These are phyloP conservation scores for Campopleginae sp. DNA, from an alignment of 2,888 invertebrate species.

Conservation along the genomic window DNA sequence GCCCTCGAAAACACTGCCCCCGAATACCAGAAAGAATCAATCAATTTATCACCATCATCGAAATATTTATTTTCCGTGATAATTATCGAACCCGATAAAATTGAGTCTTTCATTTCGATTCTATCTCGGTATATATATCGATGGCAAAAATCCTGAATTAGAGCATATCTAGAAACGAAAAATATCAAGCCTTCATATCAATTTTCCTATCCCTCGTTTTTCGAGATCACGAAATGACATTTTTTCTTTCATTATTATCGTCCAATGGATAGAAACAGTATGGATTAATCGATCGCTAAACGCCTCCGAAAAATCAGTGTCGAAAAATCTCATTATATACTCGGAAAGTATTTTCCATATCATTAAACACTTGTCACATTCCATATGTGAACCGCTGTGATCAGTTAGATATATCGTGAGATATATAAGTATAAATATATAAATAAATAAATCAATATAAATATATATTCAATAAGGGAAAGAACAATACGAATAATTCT, in stretches of 20 bases:
- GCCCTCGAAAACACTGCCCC: slow-evolving; percentile 22
- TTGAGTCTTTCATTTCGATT: not conserved
- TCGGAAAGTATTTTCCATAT: slow-evolving; percentile 65
- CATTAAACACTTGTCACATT: slow-evolving; percentile 68
- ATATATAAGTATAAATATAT: slow-evolving; percentile 33
- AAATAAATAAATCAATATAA: slow-evolving; percentile 22
- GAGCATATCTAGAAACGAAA: slow-evolving; percentile 47
- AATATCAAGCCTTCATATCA: slow-evolving; percentile 58
- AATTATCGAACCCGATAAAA: slow-evolving; percentile 8
- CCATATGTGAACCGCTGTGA: slow-evolving; percentile 73
- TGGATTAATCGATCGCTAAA: not conserved
- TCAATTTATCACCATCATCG: slow-evolving; percentile 9
- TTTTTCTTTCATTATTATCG: not conserved
- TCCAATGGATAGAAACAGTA: slow-evolving; percentile 2
- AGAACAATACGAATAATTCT: slow-evolving; percentile 49
- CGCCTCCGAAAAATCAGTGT: not conserved
- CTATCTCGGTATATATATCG: not conserved
- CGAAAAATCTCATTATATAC: slow-evolving; percentile 19
- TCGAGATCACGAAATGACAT: not conserved
- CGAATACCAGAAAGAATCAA: not conserved
- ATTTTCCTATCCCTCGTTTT: slow-evolving; percentile 14
- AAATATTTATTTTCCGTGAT: slow-evolving; percentile 43
- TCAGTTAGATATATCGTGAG: slow-evolving; percentile 66
- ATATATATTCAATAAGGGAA: slow-evolving; percentile 55
- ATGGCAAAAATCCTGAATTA: slow-evolving; percentile 3